phyloP scores from a whole-genome alignment of 2,113 vertebrate species.

The Ptyas mucosa region DNA sequence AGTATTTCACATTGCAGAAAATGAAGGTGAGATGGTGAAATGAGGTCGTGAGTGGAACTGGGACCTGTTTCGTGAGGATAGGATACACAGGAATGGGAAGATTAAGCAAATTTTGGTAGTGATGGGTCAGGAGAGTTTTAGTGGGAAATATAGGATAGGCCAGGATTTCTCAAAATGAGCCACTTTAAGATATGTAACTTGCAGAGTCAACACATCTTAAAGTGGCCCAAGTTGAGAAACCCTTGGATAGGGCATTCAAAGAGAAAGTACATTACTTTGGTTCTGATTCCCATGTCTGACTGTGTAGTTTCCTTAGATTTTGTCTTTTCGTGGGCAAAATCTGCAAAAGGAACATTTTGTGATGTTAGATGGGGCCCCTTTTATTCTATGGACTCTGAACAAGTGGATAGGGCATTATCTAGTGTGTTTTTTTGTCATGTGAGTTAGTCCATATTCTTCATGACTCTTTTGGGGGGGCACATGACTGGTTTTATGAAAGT shows the following conservation, averaged over 20 bases:
- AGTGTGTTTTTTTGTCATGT: neutral
- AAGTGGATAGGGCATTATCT: neutral
- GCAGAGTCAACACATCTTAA: neutral
- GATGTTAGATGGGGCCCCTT: neutral
- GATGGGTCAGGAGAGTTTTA: neutral
- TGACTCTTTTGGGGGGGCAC: neutral
- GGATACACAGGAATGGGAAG: neutral
- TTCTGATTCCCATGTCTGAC: neutral
- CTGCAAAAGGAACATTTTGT: neutral
- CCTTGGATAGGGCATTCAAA: neutral
- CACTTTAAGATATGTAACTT: neutral
- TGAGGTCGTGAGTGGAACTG: neutral
- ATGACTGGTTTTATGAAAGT: neutral
- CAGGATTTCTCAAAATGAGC: neutral
- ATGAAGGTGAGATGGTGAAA: neutral
- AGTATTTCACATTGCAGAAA: slow-evolving; percentile 40
- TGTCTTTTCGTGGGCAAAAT: neutral
- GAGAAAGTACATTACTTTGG: neutral
- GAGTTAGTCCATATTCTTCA: neutral
- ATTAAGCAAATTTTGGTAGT: neutral
- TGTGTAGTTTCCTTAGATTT: neutral
- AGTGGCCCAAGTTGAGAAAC: neutral
- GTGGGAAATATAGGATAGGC: neutral
- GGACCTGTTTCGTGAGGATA: neutral
- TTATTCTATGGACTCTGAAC: neutral